phyloP scores from a whole-genome alignment of 1,140 invertebrate genomes.

The Diorhabda carinulata region DNA sequence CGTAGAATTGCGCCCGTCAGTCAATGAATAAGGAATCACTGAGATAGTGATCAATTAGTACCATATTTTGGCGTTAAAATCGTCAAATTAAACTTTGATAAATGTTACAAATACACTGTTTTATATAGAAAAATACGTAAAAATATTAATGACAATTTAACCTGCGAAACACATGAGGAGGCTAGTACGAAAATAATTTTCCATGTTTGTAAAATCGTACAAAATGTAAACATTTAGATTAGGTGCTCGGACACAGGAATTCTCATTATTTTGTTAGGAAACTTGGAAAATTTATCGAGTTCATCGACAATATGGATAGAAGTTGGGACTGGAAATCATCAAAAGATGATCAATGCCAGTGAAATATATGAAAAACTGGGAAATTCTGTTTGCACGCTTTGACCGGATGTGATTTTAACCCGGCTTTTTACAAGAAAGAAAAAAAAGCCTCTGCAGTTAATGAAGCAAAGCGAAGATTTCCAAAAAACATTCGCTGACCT shows the following conservation, averaged over 20 bases:
- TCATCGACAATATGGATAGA: no score
- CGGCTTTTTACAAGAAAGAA: conserved; percentile 26
- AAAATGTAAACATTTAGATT: conserved; percentile 25
- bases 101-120: conserved; percentile 27
- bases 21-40: no score
- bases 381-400: conserved; percentile 10
- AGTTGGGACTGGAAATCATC: no score
- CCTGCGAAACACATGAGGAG: conserved; percentile 29
- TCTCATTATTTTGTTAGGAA: conserved; percentile 33
- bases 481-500: conserved; percentile 23
- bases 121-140: conserved; percentile 24
- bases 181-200: conserved; percentile 27
- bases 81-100: conserved; percentile 29
- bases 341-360: conserved; percentile 31
- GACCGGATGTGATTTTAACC: conserved; percentile 44
- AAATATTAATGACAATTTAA: conserved; percentile 25
- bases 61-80: conserved; percentile 20
- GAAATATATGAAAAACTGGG: conserved; percentile 9
- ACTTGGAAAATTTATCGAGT: no score
- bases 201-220: conserved; percentile 32
- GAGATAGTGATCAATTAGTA: conserved; percentile 26
- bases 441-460: conserved; percentile 17
- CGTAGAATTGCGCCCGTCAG: no score
- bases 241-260: conserved; percentile 34
- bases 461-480: conserved; percentile 20